Evolutionary conservation across 2,113 vertebrate species (phyloP).

Genomic region (Macaca nemestrina): DNA sequence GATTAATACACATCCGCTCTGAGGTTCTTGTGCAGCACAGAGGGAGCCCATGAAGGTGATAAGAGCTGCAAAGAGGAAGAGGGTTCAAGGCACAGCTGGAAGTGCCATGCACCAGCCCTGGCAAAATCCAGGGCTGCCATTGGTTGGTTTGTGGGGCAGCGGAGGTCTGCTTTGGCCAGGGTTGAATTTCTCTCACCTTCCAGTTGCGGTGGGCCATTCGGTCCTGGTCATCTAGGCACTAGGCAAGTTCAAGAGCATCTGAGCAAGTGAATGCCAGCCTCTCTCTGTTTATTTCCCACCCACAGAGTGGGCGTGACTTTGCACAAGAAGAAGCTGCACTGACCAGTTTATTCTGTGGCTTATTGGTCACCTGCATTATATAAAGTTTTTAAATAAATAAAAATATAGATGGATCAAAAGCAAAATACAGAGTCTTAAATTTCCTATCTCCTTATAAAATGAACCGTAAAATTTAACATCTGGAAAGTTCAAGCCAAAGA

Average conservation of each 20-base stretch:
- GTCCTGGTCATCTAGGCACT: background rate
- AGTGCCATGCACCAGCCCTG: background rate
- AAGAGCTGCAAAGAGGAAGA: background rate
- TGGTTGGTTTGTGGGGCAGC: background rate
- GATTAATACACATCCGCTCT: background rate
- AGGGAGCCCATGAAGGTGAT: background rate
- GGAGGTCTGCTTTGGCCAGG: background rate
- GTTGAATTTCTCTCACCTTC: background rate
- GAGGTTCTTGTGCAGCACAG: background rate
- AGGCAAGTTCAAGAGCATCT: background rate
- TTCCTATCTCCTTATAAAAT: conserved; percentile 28
- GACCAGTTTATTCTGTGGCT: background rate
- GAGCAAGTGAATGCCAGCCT: background rate
- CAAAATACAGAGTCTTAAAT: background rate
- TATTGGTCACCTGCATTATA: background rate
- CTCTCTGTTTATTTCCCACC: background rate
- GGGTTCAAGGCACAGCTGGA: background rate
- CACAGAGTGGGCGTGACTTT: background rate
- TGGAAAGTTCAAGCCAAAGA: background rate
- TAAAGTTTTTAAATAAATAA: background rate
- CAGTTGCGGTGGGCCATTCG: background rate
- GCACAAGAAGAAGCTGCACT: background rate
- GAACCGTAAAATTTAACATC: background rate
- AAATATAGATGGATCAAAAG: background rate
- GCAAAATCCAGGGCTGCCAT: background rate